phyloP scores from a whole-genome alignment of 2,113 vertebrate genomes.

The Zingel zingel region DNA sequence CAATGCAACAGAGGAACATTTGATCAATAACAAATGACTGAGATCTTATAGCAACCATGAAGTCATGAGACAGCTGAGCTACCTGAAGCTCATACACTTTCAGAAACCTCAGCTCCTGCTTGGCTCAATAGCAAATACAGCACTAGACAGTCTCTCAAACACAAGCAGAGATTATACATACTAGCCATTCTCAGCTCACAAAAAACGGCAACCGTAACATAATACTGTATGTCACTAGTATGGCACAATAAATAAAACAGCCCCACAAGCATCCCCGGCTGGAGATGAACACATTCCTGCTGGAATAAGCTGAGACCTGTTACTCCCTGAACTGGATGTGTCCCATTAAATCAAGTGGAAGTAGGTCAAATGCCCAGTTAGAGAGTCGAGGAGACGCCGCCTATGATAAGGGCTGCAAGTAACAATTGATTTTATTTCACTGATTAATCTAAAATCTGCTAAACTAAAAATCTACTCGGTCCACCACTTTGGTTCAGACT shows the following conservation, averaged over 20 bases:
- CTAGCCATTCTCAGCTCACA: not conserved
- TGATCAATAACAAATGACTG: constrained; percentile 10
- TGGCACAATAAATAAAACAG: not conserved
- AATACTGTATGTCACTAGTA: not conserved
- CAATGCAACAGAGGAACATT: not conserved
- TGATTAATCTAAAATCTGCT: not conserved
- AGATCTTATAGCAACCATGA: not conserved
- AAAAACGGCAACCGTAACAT: not conserved
- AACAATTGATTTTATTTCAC: not conserved
- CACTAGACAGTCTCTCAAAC: not conserved
- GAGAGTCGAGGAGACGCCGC: constrained; percentile 15
- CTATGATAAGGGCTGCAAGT: constrained; percentile 1
- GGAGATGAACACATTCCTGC: constrained; percentile 34
- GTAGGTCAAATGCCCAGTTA: constrained; percentile 66
- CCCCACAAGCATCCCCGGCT: not conserved
- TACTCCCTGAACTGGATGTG: constrained; percentile 59
- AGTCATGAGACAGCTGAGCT: constrained; percentile 4
- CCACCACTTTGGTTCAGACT: too few relatives aligned
- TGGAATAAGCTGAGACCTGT: constrained; percentile 32
- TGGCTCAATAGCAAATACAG: not conserved
- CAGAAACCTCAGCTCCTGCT: not conserved
- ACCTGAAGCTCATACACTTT: constrained; percentile 17
- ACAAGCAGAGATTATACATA: not conserved
- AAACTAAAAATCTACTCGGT: not conserved
- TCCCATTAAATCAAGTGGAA: constrained; percentile 66